Evolutionary conservation across 2,888 invertebrate species (phyloP), one percentile per base, ranked within the genome.

Genomic region (Drosophila yooni): DNA sequence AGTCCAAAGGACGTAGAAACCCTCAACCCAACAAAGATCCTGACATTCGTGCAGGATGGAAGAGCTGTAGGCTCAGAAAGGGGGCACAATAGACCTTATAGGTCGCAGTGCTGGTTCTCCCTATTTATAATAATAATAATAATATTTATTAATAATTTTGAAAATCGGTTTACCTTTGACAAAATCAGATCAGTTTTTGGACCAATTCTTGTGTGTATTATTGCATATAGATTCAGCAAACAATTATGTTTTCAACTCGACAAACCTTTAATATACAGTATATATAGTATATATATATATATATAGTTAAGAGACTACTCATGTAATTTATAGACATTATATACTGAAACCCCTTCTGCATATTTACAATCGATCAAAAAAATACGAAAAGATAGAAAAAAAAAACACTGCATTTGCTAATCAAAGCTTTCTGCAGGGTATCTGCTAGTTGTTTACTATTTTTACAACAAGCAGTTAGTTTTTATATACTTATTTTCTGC

Each of bases 401-500:
- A 51, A 29, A 46, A 46, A 0, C 21, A 21, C 7, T 43, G 43
- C 13, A 0, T 1, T 43, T 11, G 10, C 2, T 11, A 8, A n/a
- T 29, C 27, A 6, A 0, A n/a, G 13, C 38, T 27, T 6, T 27
- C 13, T 27, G 1, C n/a, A 36, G 29, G n/a, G n/a, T 56, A 56
- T 18, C n/a, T 29, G 3, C n/a, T 3, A 56, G 38, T 56, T 29
- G 21, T 40, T 68, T 53, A 71, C 56, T 59, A 48, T 54, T 63
- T 63, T 27, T 27, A 60, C 59, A 56, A 36, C 48, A 60, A 58
- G 48, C 38, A 69, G 57, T 53, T 57, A 56, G 46, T 76, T 73
- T 65, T 76, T 58, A 56, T 38, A 46, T 77, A 68, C 66, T 52
- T 61, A 53, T 54, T 27, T 40, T 48, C 34, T 60, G 62, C 58